Base-by-base conservation (phyloP, 1,140 invertebrate species). In the Procambarus clarkii region DNA sequence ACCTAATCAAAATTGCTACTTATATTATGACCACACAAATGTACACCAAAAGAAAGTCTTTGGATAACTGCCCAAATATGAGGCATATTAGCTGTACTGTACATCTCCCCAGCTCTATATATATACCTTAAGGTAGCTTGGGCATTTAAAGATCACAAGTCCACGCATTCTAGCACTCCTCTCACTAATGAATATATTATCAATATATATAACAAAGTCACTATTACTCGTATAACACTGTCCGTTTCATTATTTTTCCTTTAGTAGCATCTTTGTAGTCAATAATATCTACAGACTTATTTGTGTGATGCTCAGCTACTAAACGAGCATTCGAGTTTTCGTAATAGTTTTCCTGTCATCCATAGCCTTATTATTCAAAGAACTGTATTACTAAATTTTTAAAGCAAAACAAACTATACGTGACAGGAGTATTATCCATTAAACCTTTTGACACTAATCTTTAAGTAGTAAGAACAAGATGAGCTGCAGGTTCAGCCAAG, bases 1-100 rank as follows among this genome's bases (percentile, higher is more conserved):
- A 74, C n/a, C 69, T 74, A 74, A 69, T 74, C 69, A 74, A 34
- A 74, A 74, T 74, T 74, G 21, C n/a, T 74, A 34, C 69, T 74
- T 34, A 74, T 74, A 74, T 34, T 21, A 81, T 18, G n/a, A 50
- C 58, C n/a, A 81, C 54, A 81, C 54, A 81, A 81, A 54, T 81
- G 79, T 81, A 81, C 79, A 81, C 79, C 79, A 81, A 45, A 81
- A 21, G n/a, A 81, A 81, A 54, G 79, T 81, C 48, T 81, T 74
- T 74, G 79, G 54, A 54, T 81, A 81, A 81, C 48, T 81, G 79
- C 79, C 79, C 21, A 21, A 34, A 50, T 48, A 54, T 58, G n/a
- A 81, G 48, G 69, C 69, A 24, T 69, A 69, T 74, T 74, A 74
- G 45, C 48, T 81, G 18, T 81, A 54, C 79, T 81, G 79, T 58